Evolutionary conservation across 2,888 invertebrate genomes (phyloP).

Genomic region (Aproaerema taeniolella): DNA sequence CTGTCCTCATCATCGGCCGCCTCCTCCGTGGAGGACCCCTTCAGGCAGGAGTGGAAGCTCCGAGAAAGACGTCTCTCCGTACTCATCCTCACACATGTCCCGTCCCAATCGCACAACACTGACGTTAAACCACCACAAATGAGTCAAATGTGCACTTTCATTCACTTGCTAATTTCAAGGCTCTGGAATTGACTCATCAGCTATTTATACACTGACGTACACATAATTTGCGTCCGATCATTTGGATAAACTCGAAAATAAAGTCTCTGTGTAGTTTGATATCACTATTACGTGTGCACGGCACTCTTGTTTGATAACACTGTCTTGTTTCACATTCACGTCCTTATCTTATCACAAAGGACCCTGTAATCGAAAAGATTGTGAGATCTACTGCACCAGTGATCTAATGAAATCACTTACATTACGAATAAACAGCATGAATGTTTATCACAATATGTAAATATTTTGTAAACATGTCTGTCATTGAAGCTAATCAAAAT

Average conservation of each 20-base stretch:
- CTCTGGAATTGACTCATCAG: conserved; percentile 7
- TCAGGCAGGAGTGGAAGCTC: conserved; percentile 83
- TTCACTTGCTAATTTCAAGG: conserved; percentile 10
- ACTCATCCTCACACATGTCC: conserved; percentile 71
- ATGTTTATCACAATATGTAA: not conserved
- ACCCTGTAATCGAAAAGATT: conserved; percentile 44
- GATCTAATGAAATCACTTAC: conserved; percentile 29
- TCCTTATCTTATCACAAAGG: conserved; percentile 50
- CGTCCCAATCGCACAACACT: no score
- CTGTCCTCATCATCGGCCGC: conserved; percentile 68
- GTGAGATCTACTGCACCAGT: conserved; percentile 34
- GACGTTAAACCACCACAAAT: conserved; percentile 21
- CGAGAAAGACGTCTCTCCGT: conserved; percentile 79
- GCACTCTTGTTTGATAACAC: conserved; percentile 40
- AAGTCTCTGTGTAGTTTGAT: conserved; percentile 18
- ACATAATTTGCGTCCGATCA: not conserved
- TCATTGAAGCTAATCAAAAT: no score
- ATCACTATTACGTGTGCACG: conserved; percentile 23
- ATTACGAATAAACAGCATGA: conserved; percentile 33
- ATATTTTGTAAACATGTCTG: conserved; percentile 24
- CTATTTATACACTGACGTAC: conserved; percentile 10
- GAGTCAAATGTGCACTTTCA: conserved; percentile 8
- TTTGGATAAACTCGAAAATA: conserved; percentile 8
- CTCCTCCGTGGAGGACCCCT: conserved; percentile 77
- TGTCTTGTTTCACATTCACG: conserved; percentile 37